These are phyloP conservation scores for Cyanoderma ruficeps DNA, from an alignment of 2,113 vertebrate species.

Conservation along the genomic window DNA sequence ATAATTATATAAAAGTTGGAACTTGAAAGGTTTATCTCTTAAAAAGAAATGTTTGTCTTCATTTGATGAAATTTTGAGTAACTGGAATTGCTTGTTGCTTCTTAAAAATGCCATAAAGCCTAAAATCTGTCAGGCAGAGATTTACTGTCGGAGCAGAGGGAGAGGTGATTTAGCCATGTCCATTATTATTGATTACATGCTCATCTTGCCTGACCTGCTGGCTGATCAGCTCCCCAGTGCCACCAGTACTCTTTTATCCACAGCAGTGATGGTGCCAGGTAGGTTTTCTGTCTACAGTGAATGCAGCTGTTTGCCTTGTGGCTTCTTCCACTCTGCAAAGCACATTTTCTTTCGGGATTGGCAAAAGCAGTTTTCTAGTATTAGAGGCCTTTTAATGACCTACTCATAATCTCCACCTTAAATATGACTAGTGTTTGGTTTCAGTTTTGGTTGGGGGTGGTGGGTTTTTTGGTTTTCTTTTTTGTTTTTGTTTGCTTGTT, in stretches of 20 bases:
- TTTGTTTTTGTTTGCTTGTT: background rate
- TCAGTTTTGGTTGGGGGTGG: background rate
- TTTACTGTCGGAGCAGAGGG: background rate
- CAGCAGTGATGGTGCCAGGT: background rate
- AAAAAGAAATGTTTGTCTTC: background rate
- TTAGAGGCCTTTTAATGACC: background rate
- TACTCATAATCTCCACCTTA: background rate
- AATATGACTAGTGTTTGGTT: background rate
- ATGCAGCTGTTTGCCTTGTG: fast-evolving
- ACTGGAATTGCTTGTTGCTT: background rate
- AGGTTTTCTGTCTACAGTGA: background rate
- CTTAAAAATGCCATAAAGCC: background rate
- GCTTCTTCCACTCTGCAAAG: background rate
- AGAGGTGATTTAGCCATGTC: background rate
- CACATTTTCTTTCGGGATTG: background rate
- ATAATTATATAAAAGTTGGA: background rate
- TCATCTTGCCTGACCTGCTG: background rate
- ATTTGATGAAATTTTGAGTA: background rate
- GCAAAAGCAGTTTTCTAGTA: background rate
- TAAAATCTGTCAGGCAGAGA: background rate
- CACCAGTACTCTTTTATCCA: background rate
- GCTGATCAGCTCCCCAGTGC: background rate
- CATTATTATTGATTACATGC: background rate
- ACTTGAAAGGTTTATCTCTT: background rate
- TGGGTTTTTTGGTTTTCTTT: background rate